Evolutionary conservation across 2,797 vertebrate species (phyloP).

Genomic region (Micropoecilia bifurca): DNA sequence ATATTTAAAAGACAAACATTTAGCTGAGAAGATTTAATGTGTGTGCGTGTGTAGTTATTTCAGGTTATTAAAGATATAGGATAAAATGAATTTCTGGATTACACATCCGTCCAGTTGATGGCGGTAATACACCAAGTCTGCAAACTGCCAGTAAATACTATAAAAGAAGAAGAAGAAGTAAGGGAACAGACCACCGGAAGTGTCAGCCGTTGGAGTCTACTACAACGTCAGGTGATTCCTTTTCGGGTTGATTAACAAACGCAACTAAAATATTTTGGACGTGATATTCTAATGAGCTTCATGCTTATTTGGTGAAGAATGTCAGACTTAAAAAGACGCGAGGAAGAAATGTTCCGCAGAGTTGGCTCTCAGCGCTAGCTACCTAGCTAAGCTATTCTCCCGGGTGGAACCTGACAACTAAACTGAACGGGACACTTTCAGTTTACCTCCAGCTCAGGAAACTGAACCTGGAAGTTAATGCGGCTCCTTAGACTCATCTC

Average conservation of each 20-base stretch:
- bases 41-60: no score
- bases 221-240: slow-evolving; percentile 14
- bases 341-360: neutral
- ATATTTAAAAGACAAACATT: neutral
- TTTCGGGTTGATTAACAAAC: neutral
- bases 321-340: slow-evolving; percentile 38
- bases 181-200: slow-evolving; percentile 11
- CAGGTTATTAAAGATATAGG: no score
- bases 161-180: neutral
- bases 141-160: no score
- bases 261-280: neutral
- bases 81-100: no score
- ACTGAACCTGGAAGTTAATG: neutral
- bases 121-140: no score
- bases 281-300: neutral
- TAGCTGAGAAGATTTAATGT: no score
- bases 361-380: slow-evolving; percentile 34
- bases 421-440: neutral
- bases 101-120: no score
- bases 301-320: neutral
- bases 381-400: slow-evolving; percentile 43
- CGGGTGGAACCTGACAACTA: neutral
- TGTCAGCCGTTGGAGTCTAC: slow-evolving; percentile 52
- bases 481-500: no score
- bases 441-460: neutral